Evolutionary conservation across 2,113 vertebrate genomes (phyloP), one percentile per base, ranked within the genome.

Genomic region (Notothenia rossii): DNA sequence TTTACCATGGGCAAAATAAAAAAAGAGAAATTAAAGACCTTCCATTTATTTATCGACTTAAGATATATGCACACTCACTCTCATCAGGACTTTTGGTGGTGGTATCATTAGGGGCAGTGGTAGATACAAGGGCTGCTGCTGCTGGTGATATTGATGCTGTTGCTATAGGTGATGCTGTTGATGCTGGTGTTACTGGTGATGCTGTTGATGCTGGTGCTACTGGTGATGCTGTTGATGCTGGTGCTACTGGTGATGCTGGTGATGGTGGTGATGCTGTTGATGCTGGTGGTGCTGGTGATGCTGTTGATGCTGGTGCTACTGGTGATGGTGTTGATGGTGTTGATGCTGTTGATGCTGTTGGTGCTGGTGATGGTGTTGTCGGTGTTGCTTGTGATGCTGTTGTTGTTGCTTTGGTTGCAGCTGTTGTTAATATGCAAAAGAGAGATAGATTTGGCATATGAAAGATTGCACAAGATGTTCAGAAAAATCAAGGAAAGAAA

Each of bases 121-220:
- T 4, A 29, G 14, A 0, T 6, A n/a, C 5, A 11, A 48, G 0
- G 10, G 43, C 1, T 25, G 7, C 2, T 36, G 13, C 0, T 9
- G 15, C 0, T 33, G 45, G 0, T 7, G 4, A 1, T 5, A n/a
- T 10, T 25, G 11, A 7, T 7, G 58, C 2, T 12, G 48, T 2
- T 48, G 15, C 1, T 8, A 15, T 0, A 60, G 6, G 5, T n/a
- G 1, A 0, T 10, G 9, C 3, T 15, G 22, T 0, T 51, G 25
- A 0, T 10, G 9, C 1, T 15, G 22, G 0, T 51, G 48, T 0
- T 17, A 5, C 13, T 29, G 10, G 1, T 10, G 18, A 0, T 2
- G 18, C 1, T 8, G 20, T 0, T 11, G 48, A 1, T 17, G 0
- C 0, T 69, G 20, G 7, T 0, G 17, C 0, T 61, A 4, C 0